Conservation (phyloP, 1,140 invertebrate species). For the Oncopodura yosiiana region DNA sequence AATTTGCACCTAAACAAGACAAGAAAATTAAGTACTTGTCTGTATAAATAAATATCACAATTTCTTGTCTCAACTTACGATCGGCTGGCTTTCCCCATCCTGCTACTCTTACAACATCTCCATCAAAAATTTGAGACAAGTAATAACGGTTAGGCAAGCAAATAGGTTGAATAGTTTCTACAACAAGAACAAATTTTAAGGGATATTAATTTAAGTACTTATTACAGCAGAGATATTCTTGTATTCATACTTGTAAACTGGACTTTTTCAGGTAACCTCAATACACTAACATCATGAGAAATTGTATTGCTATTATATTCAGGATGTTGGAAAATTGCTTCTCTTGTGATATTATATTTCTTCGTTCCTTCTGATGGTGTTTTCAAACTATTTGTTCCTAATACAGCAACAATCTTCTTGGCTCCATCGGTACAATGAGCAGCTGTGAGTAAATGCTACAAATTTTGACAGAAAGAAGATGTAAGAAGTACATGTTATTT, state of each 20-base stretch:
- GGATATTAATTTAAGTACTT: not conserved
- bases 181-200: slow-evolving; percentile 9
- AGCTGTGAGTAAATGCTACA: slow-evolving; percentile 7
- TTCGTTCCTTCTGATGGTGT: slow-evolving; percentile 6
- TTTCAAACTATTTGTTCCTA: slow-evolving; percentile 32
- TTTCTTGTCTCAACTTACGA: slow-evolving; percentile 5
- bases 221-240: not conserved
- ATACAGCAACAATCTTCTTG: slow-evolving; percentile 24
- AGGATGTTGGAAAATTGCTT: slow-evolving; percentile 32
- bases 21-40: not conserved
- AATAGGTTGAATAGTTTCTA: slow-evolving; percentile 30
- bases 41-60: not conserved
- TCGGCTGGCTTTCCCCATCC: slow-evolving; percentile 33
- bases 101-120: slow-evolving; percentile 25
- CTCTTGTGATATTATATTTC: slow-evolving; percentile 20
- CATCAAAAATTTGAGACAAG: slow-evolving; percentile 16
- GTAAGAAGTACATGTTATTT: no score
- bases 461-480: slow-evolving; percentile 8
- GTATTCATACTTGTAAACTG: slow-evolving; percentile 24
- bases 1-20: slow-evolving; percentile 9
- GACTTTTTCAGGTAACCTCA: slow-evolving; percentile 24
- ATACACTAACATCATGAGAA: slow-evolving; percentile 29
- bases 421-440: slow-evolving; percentile 34
- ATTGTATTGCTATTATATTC: slow-evolving; percentile 34
- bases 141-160: slow-evolving; percentile 32